phyloP scores from a whole-genome alignment of 2,797 vertebrate species.

The Sylvia borin region DNA sequence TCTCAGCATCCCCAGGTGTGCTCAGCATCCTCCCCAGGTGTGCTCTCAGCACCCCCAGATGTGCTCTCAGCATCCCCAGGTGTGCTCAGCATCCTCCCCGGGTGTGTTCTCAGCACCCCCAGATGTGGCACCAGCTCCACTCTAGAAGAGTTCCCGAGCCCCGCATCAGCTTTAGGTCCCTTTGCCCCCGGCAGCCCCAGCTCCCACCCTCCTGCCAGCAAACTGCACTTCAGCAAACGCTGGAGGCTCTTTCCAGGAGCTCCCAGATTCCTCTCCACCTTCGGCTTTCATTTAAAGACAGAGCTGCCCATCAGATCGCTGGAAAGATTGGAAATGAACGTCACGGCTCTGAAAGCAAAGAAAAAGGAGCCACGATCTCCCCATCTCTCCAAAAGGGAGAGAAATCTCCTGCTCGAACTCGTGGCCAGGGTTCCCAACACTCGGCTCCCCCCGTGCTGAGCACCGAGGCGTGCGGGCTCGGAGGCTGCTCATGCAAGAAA shows the following conservation, averaged over 20 bases:
- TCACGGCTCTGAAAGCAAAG: background rate
- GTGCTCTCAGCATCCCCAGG: background rate
- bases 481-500: background rate
- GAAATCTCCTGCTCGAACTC: background rate
- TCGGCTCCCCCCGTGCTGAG: background rate
- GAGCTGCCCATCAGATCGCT: background rate
- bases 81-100: background rate
- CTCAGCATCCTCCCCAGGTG: background rate
- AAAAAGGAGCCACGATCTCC: background rate
- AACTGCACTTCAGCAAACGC: background rate
- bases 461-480: background rate
- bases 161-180: background rate
- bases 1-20: background rate
- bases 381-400: background rate
- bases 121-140: background rate
- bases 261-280: background rate
- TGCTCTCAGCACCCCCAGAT: background rate
- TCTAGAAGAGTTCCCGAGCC: background rate
- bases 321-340: background rate
- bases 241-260: background rate
- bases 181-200: background rate
- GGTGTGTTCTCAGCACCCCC: background rate
- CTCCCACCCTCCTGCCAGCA: background rate
- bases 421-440: rapidly evolving
- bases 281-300: background rate